These are phyloP conservation scores for Procambarus virginalis DNA, from an alignment of 1,140 invertebrate genomes.

Conservation along the genomic window DNA sequence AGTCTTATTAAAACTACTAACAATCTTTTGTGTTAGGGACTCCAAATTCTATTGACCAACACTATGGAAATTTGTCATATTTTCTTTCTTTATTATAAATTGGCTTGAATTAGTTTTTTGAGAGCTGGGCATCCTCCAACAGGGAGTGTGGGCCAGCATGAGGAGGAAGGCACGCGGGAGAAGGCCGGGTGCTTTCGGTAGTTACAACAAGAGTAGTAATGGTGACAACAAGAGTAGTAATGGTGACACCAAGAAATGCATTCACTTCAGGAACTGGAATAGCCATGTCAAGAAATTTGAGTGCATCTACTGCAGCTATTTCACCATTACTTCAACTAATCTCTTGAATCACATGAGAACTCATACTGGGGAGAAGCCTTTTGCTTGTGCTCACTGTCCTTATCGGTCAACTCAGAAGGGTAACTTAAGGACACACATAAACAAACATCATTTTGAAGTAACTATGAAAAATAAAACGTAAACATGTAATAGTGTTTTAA, in stretches of 20 bases:
- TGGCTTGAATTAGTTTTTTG: conserved; percentile 37
- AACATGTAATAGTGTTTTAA: background rate
- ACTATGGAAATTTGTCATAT: background rate
- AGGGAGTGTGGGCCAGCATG: conserved; percentile 28
- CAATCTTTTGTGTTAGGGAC: background rate
- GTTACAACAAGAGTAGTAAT: conserved; percentile 14
- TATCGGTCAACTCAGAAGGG: conserved; percentile 46
- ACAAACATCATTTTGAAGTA: conserved; percentile 22
- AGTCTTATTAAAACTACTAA: background rate
- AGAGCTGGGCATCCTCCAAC: conserved; percentile 57
- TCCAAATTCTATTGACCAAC: background rate
- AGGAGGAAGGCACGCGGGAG: conserved; percentile 19
- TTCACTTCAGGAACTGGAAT: conserved; percentile 32
- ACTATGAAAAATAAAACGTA: background rate
- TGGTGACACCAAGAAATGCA: conserved; percentile 3
- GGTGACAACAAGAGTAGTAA: background rate
- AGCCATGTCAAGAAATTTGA: conserved; percentile 47
- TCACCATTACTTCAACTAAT: conserved; percentile 47
- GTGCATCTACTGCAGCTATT: conserved; percentile 50
- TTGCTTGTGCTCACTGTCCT: conserved; percentile 41
- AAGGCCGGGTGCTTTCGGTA: conserved; percentile 10
- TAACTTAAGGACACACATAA: conserved; percentile 47
- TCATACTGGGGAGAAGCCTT: conserved; percentile 43
- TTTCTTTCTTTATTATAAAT: conserved; percentile 9
- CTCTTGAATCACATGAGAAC: conserved; percentile 44